Base-by-base conservation (phyloP, 2,888 invertebrate genomes). In the Drosophila nigricruria region DNA sequence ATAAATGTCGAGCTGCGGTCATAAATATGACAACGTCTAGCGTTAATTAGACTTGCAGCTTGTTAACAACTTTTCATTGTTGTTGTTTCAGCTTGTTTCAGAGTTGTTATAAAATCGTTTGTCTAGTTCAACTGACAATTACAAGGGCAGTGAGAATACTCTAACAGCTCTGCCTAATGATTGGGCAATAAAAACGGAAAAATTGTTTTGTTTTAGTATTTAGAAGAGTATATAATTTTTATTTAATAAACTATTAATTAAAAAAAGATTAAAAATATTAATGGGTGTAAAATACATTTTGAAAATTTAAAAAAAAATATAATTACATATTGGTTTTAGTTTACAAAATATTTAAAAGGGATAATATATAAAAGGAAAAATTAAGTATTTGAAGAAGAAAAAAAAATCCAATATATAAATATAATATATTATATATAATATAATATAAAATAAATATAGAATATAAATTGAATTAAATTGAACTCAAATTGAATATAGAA, bases 1-100 rank as follows among this genome's bases (percentile, higher is more conserved):
- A 81, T 81, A 67, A 67, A 67, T 77, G 72, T 81, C 73, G 60
- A 72, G 78, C 16, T 77, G 77, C 62, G 68, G 83, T 71, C 87
- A 62, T 88, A 86, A 82, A 82, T 72, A 70, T 77, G 65, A 65
- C 70, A 52, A 45, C 49, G 56, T 53, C 60, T 38, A 70, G 27
- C 53, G 61, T 63, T 81, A 81, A 82, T 88, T 79, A 71, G 61
- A 66, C 64, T 64, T 38, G 70, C 67, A 64, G 83, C 60, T 69
- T 64, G 71, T 66, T 68, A 60, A 50, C 73, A 73, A 62, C 43
- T 30, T 45, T 36, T 30, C 43, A 40, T 32, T 42, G n/a, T 34
- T 42, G 23, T 27, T 45, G 23, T 42, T 25, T 43, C 38, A 16
- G 40, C 38, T 36, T 32, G 47, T 9, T 40, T 10, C 4, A 16